These are phyloP conservation scores for Styela clava DNA, from an alignment of 23 tunicate genomes.

Conservation along the genomic window DNA sequence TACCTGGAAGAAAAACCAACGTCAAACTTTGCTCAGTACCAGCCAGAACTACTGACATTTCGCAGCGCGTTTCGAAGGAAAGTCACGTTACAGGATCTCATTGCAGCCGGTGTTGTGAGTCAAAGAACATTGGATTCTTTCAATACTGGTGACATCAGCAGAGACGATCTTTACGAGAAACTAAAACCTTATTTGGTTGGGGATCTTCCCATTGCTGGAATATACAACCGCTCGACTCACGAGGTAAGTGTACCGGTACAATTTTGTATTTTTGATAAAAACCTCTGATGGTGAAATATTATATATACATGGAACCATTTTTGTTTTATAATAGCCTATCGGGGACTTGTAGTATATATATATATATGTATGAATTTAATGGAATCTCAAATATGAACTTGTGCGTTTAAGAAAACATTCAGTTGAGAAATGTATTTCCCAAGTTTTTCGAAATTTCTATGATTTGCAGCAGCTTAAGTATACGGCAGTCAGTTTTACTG, in stretches of 20 bases:
- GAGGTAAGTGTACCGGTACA: constrained; percentile 19
- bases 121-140: constrained; percentile 41
- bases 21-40: constrained; percentile 34
- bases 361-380: no score
- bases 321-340: no score
- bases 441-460: no score
- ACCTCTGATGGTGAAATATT: not conserved
- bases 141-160: constrained; percentile 55
- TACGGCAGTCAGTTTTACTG: no score
- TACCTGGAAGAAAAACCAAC: constrained; percentile 83
- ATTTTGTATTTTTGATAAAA: not conserved
- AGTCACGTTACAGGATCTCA: constrained; percentile 67
- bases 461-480: no score
- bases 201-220: constrained; percentile 75
- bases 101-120: constrained; percentile 72
- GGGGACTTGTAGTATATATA: no score
- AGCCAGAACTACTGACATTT: constrained; percentile 86
- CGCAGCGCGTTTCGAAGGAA: constrained; percentile 84
- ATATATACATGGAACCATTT: no score
- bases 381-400: no score
- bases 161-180: constrained; percentile 69
- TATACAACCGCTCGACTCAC: constrained; percentile 59
- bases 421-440: no score
- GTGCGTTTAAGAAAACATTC: no score
- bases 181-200: constrained; percentile 77